These are phyloP conservation scores for Argyresthia albistria DNA, from an alignment of 2,888 invertebrate genomes.

Conservation along the genomic window DNA sequence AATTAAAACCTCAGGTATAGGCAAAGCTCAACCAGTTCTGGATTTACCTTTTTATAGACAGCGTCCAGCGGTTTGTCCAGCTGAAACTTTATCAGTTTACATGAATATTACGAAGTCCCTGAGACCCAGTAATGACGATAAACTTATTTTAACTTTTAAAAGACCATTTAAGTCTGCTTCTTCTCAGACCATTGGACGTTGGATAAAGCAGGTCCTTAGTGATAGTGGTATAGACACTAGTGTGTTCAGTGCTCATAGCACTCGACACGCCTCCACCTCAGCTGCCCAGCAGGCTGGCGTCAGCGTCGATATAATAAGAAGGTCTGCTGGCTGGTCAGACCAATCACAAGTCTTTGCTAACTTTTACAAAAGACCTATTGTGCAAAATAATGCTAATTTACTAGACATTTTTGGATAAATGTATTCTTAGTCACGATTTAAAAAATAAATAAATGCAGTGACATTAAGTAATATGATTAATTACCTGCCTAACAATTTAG, in stretches of 20 bases:
- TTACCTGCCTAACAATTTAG: too few relatives aligned
- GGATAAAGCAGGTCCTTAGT: background rate
- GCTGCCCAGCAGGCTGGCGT: background rate
- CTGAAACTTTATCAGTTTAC: slow-evolving; percentile 4
- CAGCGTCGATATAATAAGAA: background rate
- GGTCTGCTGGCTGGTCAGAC: slow-evolving; percentile 2
- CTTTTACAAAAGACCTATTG: slow-evolving; percentile 2
- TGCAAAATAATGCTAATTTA: background rate
- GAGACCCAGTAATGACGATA: background rate
- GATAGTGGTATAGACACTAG: slow-evolving; percentile 2
- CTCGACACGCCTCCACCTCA: slow-evolving; percentile 1
- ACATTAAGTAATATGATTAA: too few relatives aligned
- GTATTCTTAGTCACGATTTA: background rate
- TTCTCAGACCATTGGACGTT: background rate
- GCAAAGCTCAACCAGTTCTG: slow-evolving; percentile 2
- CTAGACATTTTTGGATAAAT: background rate
- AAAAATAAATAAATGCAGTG: too few relatives aligned
- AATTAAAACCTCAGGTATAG: slow-evolving; percentile 5
- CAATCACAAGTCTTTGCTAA: background rate
- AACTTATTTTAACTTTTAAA: background rate
- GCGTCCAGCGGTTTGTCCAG: slow-evolving; percentile 2
- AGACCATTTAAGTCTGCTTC: background rate
- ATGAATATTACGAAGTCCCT: slow-evolving; percentile 4
- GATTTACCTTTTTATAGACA: slow-evolving; percentile 5
- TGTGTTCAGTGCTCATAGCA: slow-evolving; percentile 1